Conservation (phyloP, 1,140 invertebrate genomes). For the Lucilia cuprina region DNA sequence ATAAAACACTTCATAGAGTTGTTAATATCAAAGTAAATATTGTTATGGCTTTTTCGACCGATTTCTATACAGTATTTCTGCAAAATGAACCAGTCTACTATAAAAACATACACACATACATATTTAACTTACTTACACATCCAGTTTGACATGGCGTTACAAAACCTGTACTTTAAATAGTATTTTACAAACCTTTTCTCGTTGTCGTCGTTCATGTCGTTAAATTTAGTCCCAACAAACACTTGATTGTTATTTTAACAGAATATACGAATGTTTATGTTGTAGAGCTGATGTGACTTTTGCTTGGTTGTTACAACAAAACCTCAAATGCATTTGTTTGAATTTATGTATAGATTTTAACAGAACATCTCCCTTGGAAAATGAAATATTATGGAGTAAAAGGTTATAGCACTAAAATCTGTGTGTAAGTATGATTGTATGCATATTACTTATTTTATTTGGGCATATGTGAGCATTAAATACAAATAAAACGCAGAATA, state of each 20-base stretch:
- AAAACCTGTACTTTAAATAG: not conserved
- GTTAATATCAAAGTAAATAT: too few species aligned
- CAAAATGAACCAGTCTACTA: not conserved
- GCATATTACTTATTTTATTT: not conserved
- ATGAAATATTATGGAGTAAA: not conserved
- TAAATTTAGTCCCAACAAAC: not conserved
- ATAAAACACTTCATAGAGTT: too few species aligned
- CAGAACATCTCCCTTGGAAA: not conserved
- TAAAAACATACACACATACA: not conserved
- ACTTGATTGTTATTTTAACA: too few species aligned
- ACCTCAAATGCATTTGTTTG: not conserved
- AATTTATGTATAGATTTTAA: not conserved
- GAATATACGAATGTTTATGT: too few species aligned
- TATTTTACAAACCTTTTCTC: not conserved
- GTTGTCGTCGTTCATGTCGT: not conserved
- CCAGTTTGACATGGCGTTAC: not conserved
- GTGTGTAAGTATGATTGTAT: not conserved
- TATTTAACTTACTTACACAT: too few species aligned
- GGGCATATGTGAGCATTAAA: conserved; percentile 32
- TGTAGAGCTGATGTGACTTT: not conserved
- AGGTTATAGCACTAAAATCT: too few species aligned
- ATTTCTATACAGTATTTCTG: too few species aligned
- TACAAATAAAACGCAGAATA: conserved; percentile 29
- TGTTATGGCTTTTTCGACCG: not conserved
- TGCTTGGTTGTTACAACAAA: not conserved